A percentile compares a stretch with the other conserved stretches of the same genome.
These are phyloP conservation scores for Dynastes tityus DNA, from an alignment of 2,888 invertebrate genomes.

Conservation along the genomic window DNA sequence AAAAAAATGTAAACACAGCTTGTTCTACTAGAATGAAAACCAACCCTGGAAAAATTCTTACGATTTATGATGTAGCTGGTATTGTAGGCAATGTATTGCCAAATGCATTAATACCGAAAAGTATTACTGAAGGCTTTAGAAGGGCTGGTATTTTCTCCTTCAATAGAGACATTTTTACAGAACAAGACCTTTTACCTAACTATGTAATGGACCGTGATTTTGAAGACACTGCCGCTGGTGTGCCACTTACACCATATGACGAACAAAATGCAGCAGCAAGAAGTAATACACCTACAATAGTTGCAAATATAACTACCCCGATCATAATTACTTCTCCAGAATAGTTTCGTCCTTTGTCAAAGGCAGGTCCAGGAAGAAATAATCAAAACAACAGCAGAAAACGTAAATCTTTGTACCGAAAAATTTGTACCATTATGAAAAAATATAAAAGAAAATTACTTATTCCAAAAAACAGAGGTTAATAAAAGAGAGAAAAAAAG, in stretches of 20 bases:
- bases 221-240: neutral
- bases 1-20: slow-evolving; percentile 30
- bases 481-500: no score
- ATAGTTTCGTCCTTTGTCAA: no score
- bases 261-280: neutral
- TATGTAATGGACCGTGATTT: slow-evolving; percentile 32
- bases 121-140: slow-evolving; percentile 45
- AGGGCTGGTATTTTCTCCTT: slow-evolving; percentile 41
- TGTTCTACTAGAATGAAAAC: slow-evolving; percentile 11
- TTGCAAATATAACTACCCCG: no score
- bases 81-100: slow-evolving; percentile 41
- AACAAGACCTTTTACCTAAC: slow-evolving; percentile 29
- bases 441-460: no score
- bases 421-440: no score
- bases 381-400: no score
- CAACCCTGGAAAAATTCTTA: slow-evolving; percentile 57
- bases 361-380: no score
- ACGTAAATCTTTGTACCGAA: no score
- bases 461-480: no score
- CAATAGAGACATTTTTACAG: slow-evolving; percentile 57
- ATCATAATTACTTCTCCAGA: no score
- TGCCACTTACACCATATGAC: neutral
- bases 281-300: no score
- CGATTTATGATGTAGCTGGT: slow-evolving; percentile 46
- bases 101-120: slow-evolving; percentile 34